phyloP scores from a whole-genome alignment of 2,113 vertebrate genomes.

The Phyllostomus hastatus region DNA sequence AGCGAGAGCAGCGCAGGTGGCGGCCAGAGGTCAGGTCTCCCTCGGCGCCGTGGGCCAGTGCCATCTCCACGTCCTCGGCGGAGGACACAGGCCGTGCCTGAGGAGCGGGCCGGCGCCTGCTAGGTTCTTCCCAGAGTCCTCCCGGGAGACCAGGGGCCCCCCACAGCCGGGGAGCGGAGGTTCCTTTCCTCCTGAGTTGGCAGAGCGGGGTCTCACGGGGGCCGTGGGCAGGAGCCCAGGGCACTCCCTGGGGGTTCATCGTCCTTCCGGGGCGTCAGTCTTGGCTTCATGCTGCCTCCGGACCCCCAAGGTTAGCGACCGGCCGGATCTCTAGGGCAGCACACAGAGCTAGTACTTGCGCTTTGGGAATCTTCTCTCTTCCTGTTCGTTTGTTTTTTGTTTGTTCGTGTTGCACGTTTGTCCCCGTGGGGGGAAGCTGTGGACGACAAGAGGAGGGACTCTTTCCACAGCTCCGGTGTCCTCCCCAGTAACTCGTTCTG shows the following conservation, averaged over 20 bases:
- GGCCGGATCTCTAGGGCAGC: not conserved
- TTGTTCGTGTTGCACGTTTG: not conserved
- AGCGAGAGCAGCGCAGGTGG: not conserved
- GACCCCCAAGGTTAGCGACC: not conserved
- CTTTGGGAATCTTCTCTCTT: not conserved
- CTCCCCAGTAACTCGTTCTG: no score
- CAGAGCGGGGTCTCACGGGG: not conserved
- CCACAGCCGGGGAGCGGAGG: not conserved
- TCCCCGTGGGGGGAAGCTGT: not conserved
- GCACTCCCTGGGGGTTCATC: rapidly evolving
- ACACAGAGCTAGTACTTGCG: not conserved
- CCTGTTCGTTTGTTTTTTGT: not conserved
- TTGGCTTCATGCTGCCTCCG: rapidly evolving
- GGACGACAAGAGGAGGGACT: not conserved
- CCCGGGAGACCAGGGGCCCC: not conserved
- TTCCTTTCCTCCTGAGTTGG: not conserved
- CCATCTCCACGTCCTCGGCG: rapidly evolving
- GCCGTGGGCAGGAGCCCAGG: no score
- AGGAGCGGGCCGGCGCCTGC: not conserved
- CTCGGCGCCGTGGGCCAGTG: not conserved
- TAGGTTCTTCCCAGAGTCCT: not conserved
- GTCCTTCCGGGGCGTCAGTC: not conserved
- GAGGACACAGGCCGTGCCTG: not conserved
- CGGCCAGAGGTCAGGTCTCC: no score
- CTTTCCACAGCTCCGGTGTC: not conserved